Conservation (phyloP, 2,888 invertebrate genomes). For the Polia nebulosa region DNA sequence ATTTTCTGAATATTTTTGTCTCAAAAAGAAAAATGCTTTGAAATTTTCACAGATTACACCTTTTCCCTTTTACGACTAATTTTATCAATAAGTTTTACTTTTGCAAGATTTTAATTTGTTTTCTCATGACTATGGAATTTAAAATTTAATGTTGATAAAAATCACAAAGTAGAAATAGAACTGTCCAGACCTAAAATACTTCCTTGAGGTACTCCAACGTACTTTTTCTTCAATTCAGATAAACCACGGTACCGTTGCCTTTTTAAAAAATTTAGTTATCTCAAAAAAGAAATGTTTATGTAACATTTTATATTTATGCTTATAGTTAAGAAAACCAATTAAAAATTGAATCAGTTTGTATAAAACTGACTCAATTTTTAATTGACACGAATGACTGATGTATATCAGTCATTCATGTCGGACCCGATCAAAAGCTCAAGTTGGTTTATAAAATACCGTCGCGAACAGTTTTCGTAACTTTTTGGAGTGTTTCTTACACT, state of each 20-base stretch:
- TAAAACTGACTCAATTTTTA: no score
- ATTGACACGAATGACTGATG: no score
- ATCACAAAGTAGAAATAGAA: not conserved
- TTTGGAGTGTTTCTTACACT: not conserved
- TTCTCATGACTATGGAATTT: not conserved
- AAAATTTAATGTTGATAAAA: no score
- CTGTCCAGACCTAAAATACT: not conserved
- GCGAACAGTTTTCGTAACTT: not conserved
- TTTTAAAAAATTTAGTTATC: not conserved
- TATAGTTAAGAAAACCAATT: not conserved
- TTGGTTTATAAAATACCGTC: not conserved
- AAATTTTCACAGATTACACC: no score
- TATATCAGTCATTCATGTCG: not conserved
- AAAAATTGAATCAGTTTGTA: not conserved
- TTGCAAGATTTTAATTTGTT: not conserved
- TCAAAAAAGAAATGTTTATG: no score
- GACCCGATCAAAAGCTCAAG: not conserved
- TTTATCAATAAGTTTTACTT: no score
- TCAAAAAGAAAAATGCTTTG: no score
- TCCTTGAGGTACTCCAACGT: slow-evolving; percentile 1
- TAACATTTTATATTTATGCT: not conserved
- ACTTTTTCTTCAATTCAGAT: not conserved
- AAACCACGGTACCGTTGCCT: not conserved
- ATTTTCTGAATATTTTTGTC: no score
- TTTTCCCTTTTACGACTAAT: no score